A percentile compares a stretch with the other conserved stretches of the same genome.
Conservation (phyloP, 2,113 vertebrate species). For the Aphyosemion australe region DNA sequence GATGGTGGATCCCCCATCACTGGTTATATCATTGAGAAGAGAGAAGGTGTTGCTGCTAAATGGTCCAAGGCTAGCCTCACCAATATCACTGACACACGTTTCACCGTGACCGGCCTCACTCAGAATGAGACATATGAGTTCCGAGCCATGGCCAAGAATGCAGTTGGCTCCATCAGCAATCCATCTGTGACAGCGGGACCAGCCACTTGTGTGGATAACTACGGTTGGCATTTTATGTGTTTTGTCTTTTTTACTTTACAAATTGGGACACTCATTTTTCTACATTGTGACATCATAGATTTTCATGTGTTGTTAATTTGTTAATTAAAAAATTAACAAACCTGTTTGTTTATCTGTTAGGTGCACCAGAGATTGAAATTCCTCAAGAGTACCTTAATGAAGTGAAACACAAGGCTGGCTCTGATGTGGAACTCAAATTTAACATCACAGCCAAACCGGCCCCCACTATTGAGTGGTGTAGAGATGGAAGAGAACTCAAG, state of each 20-base stretch:
- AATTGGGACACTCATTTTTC: background rate
- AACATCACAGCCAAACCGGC: constrained; percentile 93
- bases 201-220: constrained; percentile 92
- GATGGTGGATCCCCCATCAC: constrained; percentile 95
- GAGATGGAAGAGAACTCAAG: constrained; percentile 89
- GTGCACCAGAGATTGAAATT: constrained; percentile 92
- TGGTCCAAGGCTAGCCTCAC: constrained; percentile 93
- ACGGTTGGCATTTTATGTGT: constrained; percentile 73
- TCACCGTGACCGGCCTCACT: constrained; percentile 87
- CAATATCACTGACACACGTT: constrained; percentile 90
- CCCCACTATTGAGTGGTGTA: constrained; percentile 95
- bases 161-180: constrained; percentile 93
- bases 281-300: background rate
- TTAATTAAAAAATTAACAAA: background rate
- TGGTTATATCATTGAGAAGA: constrained; percentile 92
- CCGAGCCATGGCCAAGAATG: constrained; percentile 93
- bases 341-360: constrained; percentile 63
- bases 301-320: background rate
- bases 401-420: constrained; percentile 90
- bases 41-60: constrained; percentile 83
- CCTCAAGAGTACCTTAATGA: constrained; percentile 91
- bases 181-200: constrained; percentile 90
- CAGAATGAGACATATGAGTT: constrained; percentile 95
- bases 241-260: background rate
- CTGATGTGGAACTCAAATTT: constrained; percentile 87